Percentiles rank a stretch among this genome's conserved stretches.
Conservation (phyloP, 2,888 invertebrate genomes). For the Hydrotaea cyrtoneurina region DNA sequence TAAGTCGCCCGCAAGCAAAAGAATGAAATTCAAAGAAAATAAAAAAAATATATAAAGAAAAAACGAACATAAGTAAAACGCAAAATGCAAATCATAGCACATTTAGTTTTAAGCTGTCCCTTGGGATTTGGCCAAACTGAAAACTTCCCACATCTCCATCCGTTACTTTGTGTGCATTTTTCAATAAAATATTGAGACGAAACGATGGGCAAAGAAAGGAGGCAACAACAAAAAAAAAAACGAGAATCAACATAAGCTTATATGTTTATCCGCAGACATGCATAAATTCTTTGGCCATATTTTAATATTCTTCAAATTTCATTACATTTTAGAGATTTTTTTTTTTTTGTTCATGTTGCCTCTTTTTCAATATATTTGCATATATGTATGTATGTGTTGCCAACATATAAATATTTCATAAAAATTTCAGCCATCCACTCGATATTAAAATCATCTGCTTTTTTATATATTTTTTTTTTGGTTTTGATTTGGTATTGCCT, state of each 20-base stretch:
- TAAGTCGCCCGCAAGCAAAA: background rate
- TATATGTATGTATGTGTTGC: background rate
- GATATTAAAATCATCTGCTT: background rate
- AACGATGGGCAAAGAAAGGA: background rate
- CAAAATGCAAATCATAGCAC: constrained; percentile 29
- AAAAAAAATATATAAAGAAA: background rate
- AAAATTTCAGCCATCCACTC: background rate
- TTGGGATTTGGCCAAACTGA: constrained; percentile 1
- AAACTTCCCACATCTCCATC: background rate
- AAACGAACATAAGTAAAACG: background rate
- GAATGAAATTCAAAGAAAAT: background rate
- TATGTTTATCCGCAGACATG: background rate
- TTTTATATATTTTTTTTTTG: background rate
- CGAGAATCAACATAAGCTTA: background rate
- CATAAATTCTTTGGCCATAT: background rate
- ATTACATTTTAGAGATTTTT: background rate
- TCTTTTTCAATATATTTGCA: background rate
- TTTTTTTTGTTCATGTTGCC: too few species aligned
- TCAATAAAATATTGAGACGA: constrained; percentile 13
- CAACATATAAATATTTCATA: background rate
- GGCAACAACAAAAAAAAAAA: background rate
- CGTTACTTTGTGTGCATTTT: background rate
- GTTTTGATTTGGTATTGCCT: too few species aligned
- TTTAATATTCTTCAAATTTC: constrained; percentile 20
- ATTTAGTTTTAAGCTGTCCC: constrained; percentile 35